Evolutionary conservation across 2,888 invertebrate species (phyloP), one percentile per base, ranked within the genome.

Genomic region (Papilio protenor): DNA sequence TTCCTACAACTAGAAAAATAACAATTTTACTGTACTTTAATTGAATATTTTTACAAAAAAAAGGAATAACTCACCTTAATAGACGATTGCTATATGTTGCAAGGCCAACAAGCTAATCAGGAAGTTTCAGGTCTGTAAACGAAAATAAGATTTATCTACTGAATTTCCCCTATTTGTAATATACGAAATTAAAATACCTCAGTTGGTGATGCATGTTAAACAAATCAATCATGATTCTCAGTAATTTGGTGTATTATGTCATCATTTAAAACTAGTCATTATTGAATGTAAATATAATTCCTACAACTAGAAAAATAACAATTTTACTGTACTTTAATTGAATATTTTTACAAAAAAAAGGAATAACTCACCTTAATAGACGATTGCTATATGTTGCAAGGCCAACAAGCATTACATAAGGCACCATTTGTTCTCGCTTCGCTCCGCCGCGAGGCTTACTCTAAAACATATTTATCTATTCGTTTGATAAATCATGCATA

Each of bases 171-270:
- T n/a, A 18, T 2, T 8, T 47, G 1, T 18, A 64, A 40, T 64
- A 64, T 10, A 64, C 27, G 23, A 40, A 64, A 40, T 27, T 21
- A 11, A 27, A 27, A 16, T 74, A 74, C 86, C 81, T 94, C 94
- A 94, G 94, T 94, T 94, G 94, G 94, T 94, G 92, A 92, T 93
- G 93, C 94, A 94, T 94, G 94, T 93, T 87, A n/a, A 83, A 82
- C 87, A 71, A 88, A 91, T 92, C 89, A 87, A 88, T 93, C 94
- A 94, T n/a, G n/a, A n/a, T n/a, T n/a, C n/a, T n/a, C n/a, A n/a
- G n/a, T n/a, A n/a, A n/a, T n/a, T n/a, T n/a, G n/a, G n/a, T n/a
- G n/a, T n/a, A n/a, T n/a, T n/a, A n/a, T n/a, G n/a, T n/a, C n/a
- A n/a, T n/a, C n/a, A n/a, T n/a, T n/a, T n/a, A n/a, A n/a, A n/a